Percentiles rank a stretch among this genome's conserved stretches.
These are phyloP conservation scores for Pristiophorus japonicus DNA, from an alignment of 2,113 vertebrate genomes.

Conservation along the genomic window DNA sequence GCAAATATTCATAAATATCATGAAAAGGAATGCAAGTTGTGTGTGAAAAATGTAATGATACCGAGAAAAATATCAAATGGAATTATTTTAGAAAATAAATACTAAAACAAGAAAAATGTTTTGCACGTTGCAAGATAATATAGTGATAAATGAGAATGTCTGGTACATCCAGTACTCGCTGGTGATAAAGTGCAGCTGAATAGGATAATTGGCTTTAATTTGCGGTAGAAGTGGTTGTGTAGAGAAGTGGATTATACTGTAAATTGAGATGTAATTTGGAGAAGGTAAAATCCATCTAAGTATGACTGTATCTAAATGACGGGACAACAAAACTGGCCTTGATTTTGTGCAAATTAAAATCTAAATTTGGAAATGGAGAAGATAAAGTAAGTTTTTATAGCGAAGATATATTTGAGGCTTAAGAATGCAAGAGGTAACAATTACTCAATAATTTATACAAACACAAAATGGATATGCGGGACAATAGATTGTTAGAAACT, in stretches of 20 bases:
- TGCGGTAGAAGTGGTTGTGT: background rate
- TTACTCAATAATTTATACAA: background rate
- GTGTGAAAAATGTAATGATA: background rate
- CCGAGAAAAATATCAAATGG: background rate
- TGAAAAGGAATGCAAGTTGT: background rate
- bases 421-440: background rate
- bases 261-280: background rate
- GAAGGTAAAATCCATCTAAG: background rate
- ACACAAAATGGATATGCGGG: background rate
- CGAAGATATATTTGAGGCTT: background rate
- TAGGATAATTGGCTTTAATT: background rate
- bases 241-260: background rate
- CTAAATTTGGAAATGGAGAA: background rate
- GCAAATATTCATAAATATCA: background rate
- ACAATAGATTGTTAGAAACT: background rate
- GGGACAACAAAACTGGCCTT: background rate
- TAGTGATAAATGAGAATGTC: background rate
- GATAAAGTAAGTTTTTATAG: background rate
- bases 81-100: constrained; percentile 1
- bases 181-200: background rate
- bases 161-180: constrained; percentile 21
- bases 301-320: background rate
- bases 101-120: background rate
- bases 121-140: background rate
- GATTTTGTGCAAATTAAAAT: background rate